Base-by-base conservation (phyloP, 2,888 invertebrate genomes). In the Sphecodes monilicornis region DNA sequence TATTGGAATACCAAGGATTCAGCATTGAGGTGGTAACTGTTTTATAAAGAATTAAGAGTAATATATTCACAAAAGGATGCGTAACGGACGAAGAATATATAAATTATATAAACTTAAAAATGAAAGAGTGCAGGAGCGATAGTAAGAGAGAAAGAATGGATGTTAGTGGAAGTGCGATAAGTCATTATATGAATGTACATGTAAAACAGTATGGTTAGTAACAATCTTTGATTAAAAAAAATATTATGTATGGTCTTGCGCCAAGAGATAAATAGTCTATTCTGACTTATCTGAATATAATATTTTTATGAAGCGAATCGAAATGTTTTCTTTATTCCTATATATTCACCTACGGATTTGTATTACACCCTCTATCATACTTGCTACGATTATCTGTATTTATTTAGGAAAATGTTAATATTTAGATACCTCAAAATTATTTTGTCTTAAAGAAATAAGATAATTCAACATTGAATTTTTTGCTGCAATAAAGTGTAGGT, bases 241-340 rank as follows among this genome's bases (percentile, higher is more conserved):
- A 80, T 86, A 87, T 85, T 74, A 86, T 91, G 90, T 90, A 91
- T 74, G 87, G 82, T 90, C 85, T 89, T 86, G 88, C 89, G 90
- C 87, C 90, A 89, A 90, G 90, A 88, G 86, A 91, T 89, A 88
- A 85, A 91, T 90, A 86, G 83, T 91, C 87, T 91, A 89, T 91
- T 91, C 90, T 92, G 91, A 92, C 86, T 91, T 90, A 88, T 92
- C 90, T 90, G 91, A 92, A 92, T 92, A 92, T 90, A 91, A 92
- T 91, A 92, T 92, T 92, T 92, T 91, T 92, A 92, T 92, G 91
- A 92, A 91, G 82, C 85, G 86, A 88, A 79, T 29, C n/a, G 8
- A 43, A 57, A 84, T 69, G 39, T 75, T 71, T 70, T 36, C 60
- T 80, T 26, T 39, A 41, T 43, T 75, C 46, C 68, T 46, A 26